Base-by-base conservation (phyloP, 2,113 vertebrate species). In the Myrmophylax atrothorax region DNA sequence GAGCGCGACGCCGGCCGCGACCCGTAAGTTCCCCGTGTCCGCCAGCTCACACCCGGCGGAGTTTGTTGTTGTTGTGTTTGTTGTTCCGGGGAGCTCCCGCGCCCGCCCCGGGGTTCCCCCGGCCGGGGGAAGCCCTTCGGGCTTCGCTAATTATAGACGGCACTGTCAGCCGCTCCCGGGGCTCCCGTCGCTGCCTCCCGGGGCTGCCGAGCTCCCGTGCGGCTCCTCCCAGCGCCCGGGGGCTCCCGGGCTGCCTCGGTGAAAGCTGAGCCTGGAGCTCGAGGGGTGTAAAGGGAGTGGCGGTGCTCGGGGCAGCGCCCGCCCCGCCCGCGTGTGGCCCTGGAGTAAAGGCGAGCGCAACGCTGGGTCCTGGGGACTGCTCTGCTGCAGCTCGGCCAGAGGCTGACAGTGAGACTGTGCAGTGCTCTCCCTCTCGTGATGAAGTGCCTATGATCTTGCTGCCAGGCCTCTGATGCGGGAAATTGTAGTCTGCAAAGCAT, bases 1-100 rank as follows among this genome's bases (percentile, higher is more conserved):
- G 99, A 99, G 96, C 99, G 99, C 37, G 99, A 99, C 87, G 96
- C 97, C 44, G 98, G 98, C 84, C 99, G 98, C 96, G 98, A 99
- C 94, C 98, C 98, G 99, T 99, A 98, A 97, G 98, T 84, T 55
- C 33, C 40, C 66, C 37, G 40, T 42, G 40, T 42, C 40, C 40
- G 14, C 40, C 49, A 3, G 69, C 59, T 40, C 60, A 25, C 78
- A 55, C 46, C 56, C 19, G 12, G 8, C 4, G n/a, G 78, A 75
- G 87, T 15, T 20, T 42, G 38, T 38, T 16, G 59, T 59, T 44
- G 52, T 53, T 8, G 26, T 40, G 12, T 37, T 35, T 28, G 53
- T 38, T 60, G 78, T 82, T 26, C 33, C 4, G 9, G 3, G 55
- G 8, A 44, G 63, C 44, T 92, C 29, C 73, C 77, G 18, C 28